Evolutionary conservation across 1,140 invertebrate genomes (phyloP), one percentile per base, ranked within the genome.

Genomic region (Papilio aristodemus): DNA sequence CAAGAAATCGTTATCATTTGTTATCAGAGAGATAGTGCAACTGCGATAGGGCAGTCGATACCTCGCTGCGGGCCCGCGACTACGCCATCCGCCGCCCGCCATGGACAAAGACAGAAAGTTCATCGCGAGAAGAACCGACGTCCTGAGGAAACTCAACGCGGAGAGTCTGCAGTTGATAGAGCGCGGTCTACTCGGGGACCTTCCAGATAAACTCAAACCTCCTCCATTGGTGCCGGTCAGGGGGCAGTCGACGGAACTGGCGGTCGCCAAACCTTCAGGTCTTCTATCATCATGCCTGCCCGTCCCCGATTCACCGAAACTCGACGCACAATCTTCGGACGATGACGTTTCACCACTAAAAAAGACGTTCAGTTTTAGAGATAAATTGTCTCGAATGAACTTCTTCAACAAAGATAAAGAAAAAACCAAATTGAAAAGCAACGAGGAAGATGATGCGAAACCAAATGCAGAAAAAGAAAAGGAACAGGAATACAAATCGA

Each of bases 341-440:
- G 82, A 86, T 68, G 74, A 32, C 25, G 68, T 68, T 0, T 87
- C 87, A 0, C 82, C 84, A 13, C 62, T 90, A 9, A 89, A 85
- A 60, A 91, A 90, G 71, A 75, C 88, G 1, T 87, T 89, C 71
- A 91, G 89, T 67, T 91, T 91, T 62, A 81, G 89, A 7, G 86
- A 91, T 25, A 82, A 75, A 73, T 76, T 86, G 67, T 80, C 87
- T 6, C 73, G 83, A 67, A 87, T 86, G 5, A 83, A 76, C 50
- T 77, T 89, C 14, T 87, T 91, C 9, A 78, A 79, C 0, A 89
- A 84, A 79, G 84, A 89, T 32, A 89, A 84, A 62, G 86, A 88
- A 1, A 87, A 81, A 70, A 43, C 71, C 4, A 89, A 86, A 73
- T 82, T 75, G 72, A 86, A 86, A 63, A 78, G 77, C 0, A 82